phyloP scores from a whole-genome alignment of 2,797 vertebrate species.

The Sebastes diploproa region DNA sequence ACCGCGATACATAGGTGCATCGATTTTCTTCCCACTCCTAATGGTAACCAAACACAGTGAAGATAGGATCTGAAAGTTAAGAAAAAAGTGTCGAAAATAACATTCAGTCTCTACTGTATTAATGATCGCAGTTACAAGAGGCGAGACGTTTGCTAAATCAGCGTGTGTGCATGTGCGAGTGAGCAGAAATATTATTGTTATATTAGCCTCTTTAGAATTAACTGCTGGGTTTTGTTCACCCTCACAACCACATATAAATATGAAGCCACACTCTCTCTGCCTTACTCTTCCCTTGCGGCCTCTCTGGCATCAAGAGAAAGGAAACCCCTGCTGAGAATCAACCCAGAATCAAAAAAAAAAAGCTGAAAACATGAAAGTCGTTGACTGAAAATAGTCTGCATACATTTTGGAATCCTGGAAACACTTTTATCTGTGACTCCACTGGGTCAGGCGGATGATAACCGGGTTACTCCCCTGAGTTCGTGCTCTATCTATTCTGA shows the following conservation, averaged over 20 bases:
- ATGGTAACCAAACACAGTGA: too few relatives aligned
- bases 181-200: neutral
- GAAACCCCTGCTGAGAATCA: constrained; percentile 47
- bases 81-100: too few relatives aligned
- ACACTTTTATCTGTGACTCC: neutral
- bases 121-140: neutral
- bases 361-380: neutral
- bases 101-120: neutral
- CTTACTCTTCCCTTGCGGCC: neutral
- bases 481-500: neutral
- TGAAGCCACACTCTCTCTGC: neutral
- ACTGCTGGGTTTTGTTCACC: neutral
- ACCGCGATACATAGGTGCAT: too few relatives aligned
- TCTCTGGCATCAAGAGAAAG: neutral
- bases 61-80: too few relatives aligned
- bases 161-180: neutral
- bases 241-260: neutral
- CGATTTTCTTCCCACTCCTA: too few relatives aligned
- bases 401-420: constrained; percentile 1
- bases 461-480: neutral
- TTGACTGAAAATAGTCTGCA: neutral
- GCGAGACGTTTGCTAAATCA: neutral
- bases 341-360: constrained; percentile 31
- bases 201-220: neutral
- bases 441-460: neutral